A percentile compares a stretch with the other conserved stretches of the same genome.
These are phyloP conservation scores for Apamea crenata DNA, from an alignment of 2,888 invertebrate species.

Conservation along the genomic window DNA sequence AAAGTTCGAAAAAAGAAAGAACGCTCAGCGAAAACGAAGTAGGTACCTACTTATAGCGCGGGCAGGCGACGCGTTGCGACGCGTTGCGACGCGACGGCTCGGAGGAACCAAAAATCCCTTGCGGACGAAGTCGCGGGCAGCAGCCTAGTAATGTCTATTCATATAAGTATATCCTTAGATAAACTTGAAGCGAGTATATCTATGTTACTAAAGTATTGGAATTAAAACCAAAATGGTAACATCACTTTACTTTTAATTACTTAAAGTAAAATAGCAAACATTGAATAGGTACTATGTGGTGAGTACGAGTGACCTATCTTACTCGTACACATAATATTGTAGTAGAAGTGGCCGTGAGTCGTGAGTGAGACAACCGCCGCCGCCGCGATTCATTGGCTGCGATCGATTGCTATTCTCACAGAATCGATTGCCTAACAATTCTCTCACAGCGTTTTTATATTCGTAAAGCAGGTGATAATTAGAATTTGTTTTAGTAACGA, in stretches of 20 bases:
- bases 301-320: not conserved
- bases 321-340: not conserved
- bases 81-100: no score
- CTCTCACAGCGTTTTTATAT: constrained; percentile 38
- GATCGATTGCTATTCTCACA: constrained; percentile 28
- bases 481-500: not conserved
- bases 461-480: not conserved
- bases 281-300: not conserved
- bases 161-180: not conserved
- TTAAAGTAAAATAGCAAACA: not conserved
- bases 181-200: not conserved
- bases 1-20: no score
- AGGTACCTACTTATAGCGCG: no score
- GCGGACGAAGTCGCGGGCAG: no score
- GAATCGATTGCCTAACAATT: constrained; percentile 16
- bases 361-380: constrained; percentile 8
- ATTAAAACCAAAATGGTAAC: not conserved
- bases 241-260: not conserved
- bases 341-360: not conserved
- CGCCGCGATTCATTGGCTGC: no score
- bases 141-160: not conserved
- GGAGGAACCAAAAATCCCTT: no score
- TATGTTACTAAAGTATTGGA: not conserved
- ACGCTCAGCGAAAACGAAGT: no score
- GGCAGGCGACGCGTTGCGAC: no score